Base-by-base conservation (phyloP, 2,797 vertebrate genomes). In the Glossophaga mutica region DNA sequence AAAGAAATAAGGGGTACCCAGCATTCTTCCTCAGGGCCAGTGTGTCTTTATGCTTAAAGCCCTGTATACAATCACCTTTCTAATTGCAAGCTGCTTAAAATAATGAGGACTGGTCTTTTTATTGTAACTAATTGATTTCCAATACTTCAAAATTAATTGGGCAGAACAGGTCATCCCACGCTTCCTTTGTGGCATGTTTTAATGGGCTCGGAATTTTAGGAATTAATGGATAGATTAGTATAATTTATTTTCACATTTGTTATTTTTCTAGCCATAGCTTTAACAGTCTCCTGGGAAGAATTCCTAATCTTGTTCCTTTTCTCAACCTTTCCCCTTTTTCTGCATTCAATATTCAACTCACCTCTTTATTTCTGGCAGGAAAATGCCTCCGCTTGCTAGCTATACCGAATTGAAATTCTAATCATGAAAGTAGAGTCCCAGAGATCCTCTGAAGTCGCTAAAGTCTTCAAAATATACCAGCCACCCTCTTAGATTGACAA, bases 141-240 rank as follows among this genome's bases (percentile, higher is more conserved):
- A 94, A 85, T 96, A 97, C 34, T 93, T 81, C 39, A 97, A 97
- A 98, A 96, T 97, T 95, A 97, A 91, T 97, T 97, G 96, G 94
- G 94, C 42, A 94, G 87, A 97, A 97, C 50, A 95, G 67, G 83
- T 73, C 52, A 92, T 74, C 37, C 81, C 39, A 96, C 96, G 24
- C 21, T 94, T 91, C 97, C 65, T 96, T 89, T 84, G 50, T 57
- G 44, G 24, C 29, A 89, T 96, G n/a, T 21, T 96, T 48, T 94
- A 97, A 96, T 90, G 93, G 93, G 74, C 29, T 81, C 12, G 44
- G 19, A 26, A 94, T 97, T 94, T 96, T 87, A 95, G 62, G 90
- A 95, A 94, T 96, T 95, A 96, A 95, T 78, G 6, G 29, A 67
- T 11, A 96, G 39, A 97, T 98, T 95, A 96, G 19, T 90, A 88